Base-by-base conservation (phyloP, 1,140 invertebrate genomes). In the Eriosoma lanigerum region DNA sequence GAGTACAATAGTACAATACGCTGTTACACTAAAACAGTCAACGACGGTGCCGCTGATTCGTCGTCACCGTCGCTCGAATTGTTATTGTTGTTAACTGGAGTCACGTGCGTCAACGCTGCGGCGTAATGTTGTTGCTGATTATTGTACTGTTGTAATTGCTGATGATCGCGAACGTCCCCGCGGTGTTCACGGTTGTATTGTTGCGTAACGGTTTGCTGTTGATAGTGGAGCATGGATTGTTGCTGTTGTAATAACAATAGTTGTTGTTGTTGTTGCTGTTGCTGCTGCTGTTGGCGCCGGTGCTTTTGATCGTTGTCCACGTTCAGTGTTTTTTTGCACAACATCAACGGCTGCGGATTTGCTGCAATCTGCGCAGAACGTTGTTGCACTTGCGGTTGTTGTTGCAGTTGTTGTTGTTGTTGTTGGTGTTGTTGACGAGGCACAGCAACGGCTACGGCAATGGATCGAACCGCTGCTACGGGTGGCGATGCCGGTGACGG, bases 261-360 rank as follows among this genome's bases (percentile, higher is more conserved):
- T 29, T 52, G 48, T 5, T 13, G 19, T 52, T 26, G 21, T 29
- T 29, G 24, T 1, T 19, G 44, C 12, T 68, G 44, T 3, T 62
- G 58, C 24, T 62, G 58, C 24, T 32, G 58, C 13, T 2, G 58
- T 13, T 29, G 58, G 3, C 15, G 58, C 15, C 10, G 56, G 5
- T 26, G 56, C 56, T 29, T 26, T 32, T 62, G 58, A 15, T 72
- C 68, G 24, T 29, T 72, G 48, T 72, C 68, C 0, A 72, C 68
- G 17, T 72, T 72, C 68, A 72, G 26, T 1, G 68, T 72, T 46
- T 72, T 72, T n/a, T 72, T 72, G 24, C 68, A 72, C 10, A 72
- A 52, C 46, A 72, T 29, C 10, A 72, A 15, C 46, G 68, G 68
- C 4, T 50, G 68, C 3, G 68, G 26, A 0, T 46, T 24, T 15